A percentile compares a stretch with the other conserved stretches of the same genome.
Conservation (phyloP, 2,113 vertebrate species). For the Otocyon megalotis region DNA sequence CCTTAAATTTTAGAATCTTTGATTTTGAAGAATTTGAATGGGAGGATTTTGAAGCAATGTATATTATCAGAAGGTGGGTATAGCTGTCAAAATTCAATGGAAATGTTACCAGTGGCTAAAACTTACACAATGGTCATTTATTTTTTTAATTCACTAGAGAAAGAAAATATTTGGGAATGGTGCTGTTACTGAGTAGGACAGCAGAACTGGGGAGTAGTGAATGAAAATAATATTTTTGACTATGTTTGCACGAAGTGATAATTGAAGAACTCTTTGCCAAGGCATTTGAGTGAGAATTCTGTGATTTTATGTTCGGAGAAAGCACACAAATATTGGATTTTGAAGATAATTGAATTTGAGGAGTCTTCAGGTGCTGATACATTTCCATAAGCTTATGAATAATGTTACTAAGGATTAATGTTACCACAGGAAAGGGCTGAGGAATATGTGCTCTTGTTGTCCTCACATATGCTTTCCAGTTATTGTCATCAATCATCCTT, state of each 20-base stretch:
- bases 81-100: neutral
- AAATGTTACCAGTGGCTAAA: neutral
- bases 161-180: neutral
- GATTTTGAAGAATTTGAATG: neutral
- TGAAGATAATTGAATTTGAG: neutral
- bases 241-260: neutral
- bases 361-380: neutral
- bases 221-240: neutral
- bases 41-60: neutral
- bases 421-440: neutral
- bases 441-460: neutral
- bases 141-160: constrained; percentile 1
- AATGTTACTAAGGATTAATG: neutral
- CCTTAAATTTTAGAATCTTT: neutral
- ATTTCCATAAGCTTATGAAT: neutral
- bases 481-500: neutral
- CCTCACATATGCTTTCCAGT: neutral
- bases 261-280: neutral
- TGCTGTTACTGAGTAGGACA: neutral
- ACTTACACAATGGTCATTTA: neutral
- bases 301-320: neutral
- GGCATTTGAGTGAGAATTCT: neutral
- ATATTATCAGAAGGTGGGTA: neutral
- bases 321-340: neutral
- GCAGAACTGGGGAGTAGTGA: neutral